Conservation (phyloP, 2,797 vertebrate genomes). For the Enteromius radiatus region DNA sequence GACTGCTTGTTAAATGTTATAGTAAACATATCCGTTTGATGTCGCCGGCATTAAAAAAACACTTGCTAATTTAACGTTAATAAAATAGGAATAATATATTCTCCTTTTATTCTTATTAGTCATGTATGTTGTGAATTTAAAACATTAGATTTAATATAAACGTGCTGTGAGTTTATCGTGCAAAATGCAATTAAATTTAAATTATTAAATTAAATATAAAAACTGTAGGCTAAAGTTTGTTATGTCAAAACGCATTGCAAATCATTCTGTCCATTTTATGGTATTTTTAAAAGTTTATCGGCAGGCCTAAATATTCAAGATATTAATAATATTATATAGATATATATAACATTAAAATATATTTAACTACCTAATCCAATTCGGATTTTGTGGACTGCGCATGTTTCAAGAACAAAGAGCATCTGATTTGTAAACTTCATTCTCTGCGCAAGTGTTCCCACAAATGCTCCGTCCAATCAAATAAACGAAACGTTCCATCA, state of each 20-base stretch:
- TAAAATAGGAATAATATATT: background rate
- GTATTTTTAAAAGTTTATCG: background rate
- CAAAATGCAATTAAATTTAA: background rate
- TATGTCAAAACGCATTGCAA: background rate
- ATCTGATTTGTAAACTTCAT: constrained; percentile 1
- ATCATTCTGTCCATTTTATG: background rate
- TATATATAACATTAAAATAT: background rate
- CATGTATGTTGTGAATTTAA: too few relatives aligned
- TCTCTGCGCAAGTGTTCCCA: background rate
- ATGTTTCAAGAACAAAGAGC: constrained; percentile 20
- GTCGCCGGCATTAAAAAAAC: background rate
- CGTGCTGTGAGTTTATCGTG: background rate
- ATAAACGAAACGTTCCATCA: background rate
- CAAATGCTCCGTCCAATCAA: constrained; percentile 12
- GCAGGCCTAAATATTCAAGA: background rate
- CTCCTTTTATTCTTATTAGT: background rate
- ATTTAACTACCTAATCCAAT: background rate
- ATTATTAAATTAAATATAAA: background rate
- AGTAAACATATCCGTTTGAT: constrained; percentile 29
- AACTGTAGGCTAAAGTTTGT: background rate
- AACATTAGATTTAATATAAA: background rate
- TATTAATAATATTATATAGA: background rate
- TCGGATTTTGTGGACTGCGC: background rate
- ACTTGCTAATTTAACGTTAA: background rate
- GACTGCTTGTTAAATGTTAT: constrained; percentile 6